Evolutionary conservation across 2,888 invertebrate species (phyloP).

Genomic region (Hemaris fuciformis): DNA sequence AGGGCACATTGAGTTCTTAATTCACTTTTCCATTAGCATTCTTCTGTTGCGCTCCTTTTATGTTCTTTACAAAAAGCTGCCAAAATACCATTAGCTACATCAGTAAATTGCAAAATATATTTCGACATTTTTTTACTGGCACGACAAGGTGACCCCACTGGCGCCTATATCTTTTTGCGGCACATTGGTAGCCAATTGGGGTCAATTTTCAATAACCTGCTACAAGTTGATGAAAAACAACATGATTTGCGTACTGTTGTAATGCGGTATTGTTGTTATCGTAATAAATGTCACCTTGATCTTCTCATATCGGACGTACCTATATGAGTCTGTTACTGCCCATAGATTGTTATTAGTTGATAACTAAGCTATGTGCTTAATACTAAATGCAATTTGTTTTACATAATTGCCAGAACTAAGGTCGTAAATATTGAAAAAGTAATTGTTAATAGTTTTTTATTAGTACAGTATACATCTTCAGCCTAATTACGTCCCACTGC

Average conservation of each 20-base stretch:
- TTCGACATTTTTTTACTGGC: too few species aligned
- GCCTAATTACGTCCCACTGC: too few species aligned
- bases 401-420: background rate
- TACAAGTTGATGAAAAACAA: background rate
- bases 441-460: background rate
- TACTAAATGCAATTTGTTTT: too few species aligned
- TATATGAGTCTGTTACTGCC: background rate
- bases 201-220: background rate
- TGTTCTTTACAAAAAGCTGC: too few species aligned
- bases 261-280: background rate
- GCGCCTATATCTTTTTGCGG: too few species aligned
- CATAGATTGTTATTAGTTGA: background rate
- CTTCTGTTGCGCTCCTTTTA: too few species aligned
- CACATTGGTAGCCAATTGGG: background rate
- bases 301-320: background rate
- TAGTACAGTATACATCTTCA: too few species aligned
- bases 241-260: background rate
- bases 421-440: background rate
- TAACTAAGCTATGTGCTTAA: background rate
- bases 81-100: too few species aligned
- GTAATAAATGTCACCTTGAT: constrained; percentile 9
- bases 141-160: too few species aligned
- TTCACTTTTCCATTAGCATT: too few species aligned
- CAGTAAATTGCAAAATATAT: too few species aligned
- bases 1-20: too few species aligned